Evolutionary conservation across 2,797 vertebrate genomes (phyloP).

Genomic region (Amphiprion clarkii): DNA sequence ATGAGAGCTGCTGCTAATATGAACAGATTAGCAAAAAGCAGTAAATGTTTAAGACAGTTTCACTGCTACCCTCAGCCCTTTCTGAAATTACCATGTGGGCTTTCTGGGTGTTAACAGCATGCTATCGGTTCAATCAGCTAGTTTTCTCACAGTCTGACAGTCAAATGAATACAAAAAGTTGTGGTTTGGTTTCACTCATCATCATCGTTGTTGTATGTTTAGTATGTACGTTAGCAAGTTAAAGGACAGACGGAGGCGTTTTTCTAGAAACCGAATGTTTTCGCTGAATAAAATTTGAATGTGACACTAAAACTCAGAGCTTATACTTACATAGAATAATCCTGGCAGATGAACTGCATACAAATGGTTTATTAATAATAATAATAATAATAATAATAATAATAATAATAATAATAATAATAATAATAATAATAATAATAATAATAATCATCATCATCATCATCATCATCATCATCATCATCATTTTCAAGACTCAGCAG

Average conservation of each 20-base stretch:
- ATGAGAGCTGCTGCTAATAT: conserved; percentile 13
- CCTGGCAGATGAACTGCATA: conserved; percentile 48
- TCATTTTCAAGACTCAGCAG: conserved; percentile 25
- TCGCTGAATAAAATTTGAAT: conserved; percentile 6
- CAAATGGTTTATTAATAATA: background rate
- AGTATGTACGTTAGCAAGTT: background rate
- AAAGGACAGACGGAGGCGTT: background rate
- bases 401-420: background rate
- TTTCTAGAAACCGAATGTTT: background rate
- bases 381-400: background rate
- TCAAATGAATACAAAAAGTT: conserved; percentile 22
- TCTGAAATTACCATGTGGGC: conserved; percentile 31
- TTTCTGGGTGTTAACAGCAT: conserved; percentile 39
- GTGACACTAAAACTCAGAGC: conserved; percentile 13
- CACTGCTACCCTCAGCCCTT: conserved; percentile 20
- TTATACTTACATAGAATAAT: conserved; percentile 51
- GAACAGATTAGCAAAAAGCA: conserved; percentile 31
- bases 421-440: background rate
- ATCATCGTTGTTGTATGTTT: background rate
- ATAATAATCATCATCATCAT: no score
- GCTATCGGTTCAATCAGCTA: conserved; percentile 25
- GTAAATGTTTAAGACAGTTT: conserved; percentile 38
- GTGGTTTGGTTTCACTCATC: conserved; percentile 2
- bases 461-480: conserved; percentile 11
- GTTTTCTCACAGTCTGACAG: conserved; percentile 23